phyloP scores from a whole-genome alignment of 2,113 vertebrate species.

The Varanus salvator region DNA sequence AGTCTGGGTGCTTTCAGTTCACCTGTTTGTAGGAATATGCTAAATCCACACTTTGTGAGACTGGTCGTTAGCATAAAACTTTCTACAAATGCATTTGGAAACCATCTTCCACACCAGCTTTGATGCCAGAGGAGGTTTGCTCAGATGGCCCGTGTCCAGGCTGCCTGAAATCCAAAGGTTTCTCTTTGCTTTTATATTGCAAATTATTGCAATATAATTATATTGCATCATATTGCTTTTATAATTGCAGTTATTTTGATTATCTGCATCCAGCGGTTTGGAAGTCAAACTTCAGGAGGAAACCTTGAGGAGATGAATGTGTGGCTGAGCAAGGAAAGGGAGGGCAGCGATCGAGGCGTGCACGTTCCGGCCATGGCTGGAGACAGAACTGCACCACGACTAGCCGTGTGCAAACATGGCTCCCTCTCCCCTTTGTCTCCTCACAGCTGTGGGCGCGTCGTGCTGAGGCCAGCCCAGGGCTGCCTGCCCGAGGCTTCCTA shows the following conservation, averaged over 20 bases:
- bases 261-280: not conserved
- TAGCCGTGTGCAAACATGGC: not conserved
- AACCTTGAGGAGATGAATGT: accelerated
- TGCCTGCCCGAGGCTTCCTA: not conserved
- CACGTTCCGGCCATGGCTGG: not conserved
- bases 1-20: not conserved
- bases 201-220: not conserved
- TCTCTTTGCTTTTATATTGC: not conserved
- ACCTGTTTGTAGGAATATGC: too few relatives aligned
- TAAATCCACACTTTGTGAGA: not conserved
- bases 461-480: not conserved
- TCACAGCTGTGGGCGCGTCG: not conserved
- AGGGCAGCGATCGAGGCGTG: not conserved
- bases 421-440: not conserved
- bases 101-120: not conserved
- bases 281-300: not conserved
- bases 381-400: not conserved
- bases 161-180: not conserved
- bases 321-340: not conserved
- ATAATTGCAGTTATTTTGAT: not conserved
- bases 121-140: too few relatives aligned
- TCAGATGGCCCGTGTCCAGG: not conserved
- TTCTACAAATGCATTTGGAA: not conserved
- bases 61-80: not conserved
- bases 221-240: too few relatives aligned